A percentile compares a stretch with the other conserved stretches of the same genome.
phyloP scores from a whole-genome alignment of 2,113 vertebrate genomes.

The Bufo gargarizans region DNA sequence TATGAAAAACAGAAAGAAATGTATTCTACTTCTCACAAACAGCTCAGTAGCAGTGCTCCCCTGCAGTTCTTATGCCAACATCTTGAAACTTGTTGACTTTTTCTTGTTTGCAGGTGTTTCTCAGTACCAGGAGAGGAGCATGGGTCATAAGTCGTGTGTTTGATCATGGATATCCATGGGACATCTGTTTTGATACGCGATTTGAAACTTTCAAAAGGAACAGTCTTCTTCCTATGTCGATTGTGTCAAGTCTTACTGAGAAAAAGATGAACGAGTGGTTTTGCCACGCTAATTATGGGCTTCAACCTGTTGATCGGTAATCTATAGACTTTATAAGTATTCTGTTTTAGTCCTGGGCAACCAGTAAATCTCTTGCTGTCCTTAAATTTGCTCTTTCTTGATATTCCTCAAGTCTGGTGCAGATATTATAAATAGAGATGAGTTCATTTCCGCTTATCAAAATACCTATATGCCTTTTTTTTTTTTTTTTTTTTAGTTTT shows the following conservation, averaged over 20 bases:
- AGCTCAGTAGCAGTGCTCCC: too few relatives aligned
- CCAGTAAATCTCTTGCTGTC: background rate
- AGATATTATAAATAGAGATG: too few relatives aligned
- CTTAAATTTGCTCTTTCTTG: too few relatives aligned
- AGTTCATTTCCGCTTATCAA: too few relatives aligned
- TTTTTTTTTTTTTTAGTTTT: too few relatives aligned
- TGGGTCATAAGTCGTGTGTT: conserved; percentile 79
- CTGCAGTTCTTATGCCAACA: too few relatives aligned
- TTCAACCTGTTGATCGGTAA: conserved; percentile 79
- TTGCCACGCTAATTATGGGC: conserved; percentile 78
- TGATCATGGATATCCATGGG: conserved; percentile 75
- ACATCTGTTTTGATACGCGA: conserved; percentile 69
- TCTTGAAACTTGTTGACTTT: too few relatives aligned
- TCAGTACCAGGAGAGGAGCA: conserved; percentile 79
- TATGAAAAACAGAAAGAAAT: too few relatives aligned
- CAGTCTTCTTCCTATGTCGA: conserved; percentile 64
- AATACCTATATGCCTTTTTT: too few relatives aligned
- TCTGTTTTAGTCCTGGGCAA: background rate
- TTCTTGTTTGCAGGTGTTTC: conserved; percentile 73
- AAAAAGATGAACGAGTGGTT: conserved; percentile 71
- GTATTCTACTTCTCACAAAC: too few relatives aligned
- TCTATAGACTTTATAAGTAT: background rate
- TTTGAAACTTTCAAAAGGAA: conserved; percentile 61
- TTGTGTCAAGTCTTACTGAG: conserved; percentile 72
- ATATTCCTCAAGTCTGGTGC: too few relatives aligned